Percentiles rank a stretch among this genome's conserved stretches.
These are phyloP conservation scores for Ptilorrhoa leucosticta DNA, from an alignment of 2,113 vertebrate genomes.

Conservation along the genomic window DNA sequence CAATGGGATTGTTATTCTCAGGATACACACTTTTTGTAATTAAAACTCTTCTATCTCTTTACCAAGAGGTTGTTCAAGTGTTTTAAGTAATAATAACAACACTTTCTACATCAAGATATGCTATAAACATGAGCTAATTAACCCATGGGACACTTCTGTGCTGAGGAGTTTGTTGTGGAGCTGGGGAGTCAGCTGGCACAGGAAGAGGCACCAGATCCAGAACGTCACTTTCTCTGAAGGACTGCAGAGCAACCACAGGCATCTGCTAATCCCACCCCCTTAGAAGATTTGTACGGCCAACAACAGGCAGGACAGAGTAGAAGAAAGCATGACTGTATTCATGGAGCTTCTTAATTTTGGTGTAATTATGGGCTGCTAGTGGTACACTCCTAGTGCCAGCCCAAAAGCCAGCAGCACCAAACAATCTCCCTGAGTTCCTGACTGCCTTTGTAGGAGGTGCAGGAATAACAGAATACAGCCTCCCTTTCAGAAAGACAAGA, in stretches of 20 bases:
- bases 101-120: not conserved
- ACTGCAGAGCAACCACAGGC: not conserved
- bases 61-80: not conserved
- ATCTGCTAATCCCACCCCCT: not conserved
- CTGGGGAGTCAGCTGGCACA: not conserved
- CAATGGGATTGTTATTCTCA: not conserved
- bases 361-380: not conserved
- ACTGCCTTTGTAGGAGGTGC: not conserved
- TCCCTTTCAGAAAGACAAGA: not conserved
- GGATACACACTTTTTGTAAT: not conserved
- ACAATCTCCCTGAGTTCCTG: not conserved
- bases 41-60: not conserved
- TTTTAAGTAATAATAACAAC: not conserved
- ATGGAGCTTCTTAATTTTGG: not conserved
- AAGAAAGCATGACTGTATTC: not conserved
- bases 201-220: not conserved
- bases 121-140: not conserved
- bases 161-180: not conserved
- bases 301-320: not conserved
- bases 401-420: not conserved
- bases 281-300: not conserved
- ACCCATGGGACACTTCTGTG: not conserved
- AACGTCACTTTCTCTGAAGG: not conserved
- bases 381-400: not conserved
- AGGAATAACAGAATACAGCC: not conserved